Conservation (phyloP, 1,140 invertebrate species). For the Pogonognathellus flavescens region DNA sequence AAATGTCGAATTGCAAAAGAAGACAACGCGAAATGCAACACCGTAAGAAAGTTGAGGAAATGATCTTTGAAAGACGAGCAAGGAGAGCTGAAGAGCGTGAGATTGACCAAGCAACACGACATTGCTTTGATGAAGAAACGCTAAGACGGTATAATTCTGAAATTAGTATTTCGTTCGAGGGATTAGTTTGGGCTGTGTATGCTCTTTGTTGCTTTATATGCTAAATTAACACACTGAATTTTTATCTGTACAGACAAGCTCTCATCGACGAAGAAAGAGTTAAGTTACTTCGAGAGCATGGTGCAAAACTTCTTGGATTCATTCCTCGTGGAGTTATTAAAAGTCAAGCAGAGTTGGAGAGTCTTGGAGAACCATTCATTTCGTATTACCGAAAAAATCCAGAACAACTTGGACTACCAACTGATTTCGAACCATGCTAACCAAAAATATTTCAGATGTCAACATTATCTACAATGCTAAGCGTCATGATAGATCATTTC, state of each 20-base stretch:
- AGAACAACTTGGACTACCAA: constrained; percentile 54
- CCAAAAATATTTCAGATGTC: no score
- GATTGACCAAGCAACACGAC: constrained; percentile 49
- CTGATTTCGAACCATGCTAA: constrained; percentile 62
- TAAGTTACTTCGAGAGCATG: constrained; percentile 60
- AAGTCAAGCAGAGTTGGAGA: constrained; percentile 60
- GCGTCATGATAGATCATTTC: no score
- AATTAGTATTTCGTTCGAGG: not conserved
- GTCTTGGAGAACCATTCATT: constrained; percentile 63
- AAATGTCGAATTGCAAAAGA: constrained; percentile 58
- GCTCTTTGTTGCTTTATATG: no score
- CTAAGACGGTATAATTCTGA: constrained; percentile 42
- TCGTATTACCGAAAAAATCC: constrained; percentile 61
- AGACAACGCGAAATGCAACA: constrained; percentile 63
- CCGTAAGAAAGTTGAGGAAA: constrained; percentile 64
- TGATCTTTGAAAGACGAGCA: constrained; percentile 64
- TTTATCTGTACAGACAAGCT: constrained; percentile 45
- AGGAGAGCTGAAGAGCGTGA: constrained; percentile 62
- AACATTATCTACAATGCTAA: no score
- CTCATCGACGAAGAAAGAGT: constrained; percentile 61
- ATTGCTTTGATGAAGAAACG: constrained; percentile 62
- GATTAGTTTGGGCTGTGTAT: no score
- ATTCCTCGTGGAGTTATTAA: constrained; percentile 64
- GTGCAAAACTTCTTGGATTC: constrained; percentile 63
- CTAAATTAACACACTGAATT: no score